Percentiles rank a stretch among this genome's conserved stretches.
Evolutionary conservation across 2,113 vertebrate species (phyloP).

Genomic region (Ageneiosus marmoratus): DNA sequence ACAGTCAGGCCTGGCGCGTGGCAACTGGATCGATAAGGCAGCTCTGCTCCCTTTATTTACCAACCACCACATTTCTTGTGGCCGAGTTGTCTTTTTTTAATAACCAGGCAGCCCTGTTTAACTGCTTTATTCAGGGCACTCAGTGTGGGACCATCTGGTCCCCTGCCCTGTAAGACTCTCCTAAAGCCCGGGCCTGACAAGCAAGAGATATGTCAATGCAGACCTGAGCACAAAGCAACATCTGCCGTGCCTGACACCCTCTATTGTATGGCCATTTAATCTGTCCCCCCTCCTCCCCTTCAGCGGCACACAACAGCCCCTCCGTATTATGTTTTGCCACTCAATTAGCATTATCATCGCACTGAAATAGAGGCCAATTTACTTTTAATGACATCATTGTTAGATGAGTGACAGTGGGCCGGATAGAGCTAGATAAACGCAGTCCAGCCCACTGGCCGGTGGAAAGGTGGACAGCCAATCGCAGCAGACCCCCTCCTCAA

Average conservation of each 20-base stretch:
- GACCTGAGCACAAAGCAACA: slow-evolving; percentile 96
- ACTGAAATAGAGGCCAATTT: slow-evolving; percentile 99
- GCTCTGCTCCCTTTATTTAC: slow-evolving; percentile 76
- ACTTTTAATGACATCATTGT: slow-evolving; percentile 99
- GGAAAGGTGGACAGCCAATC: slow-evolving; percentile 81
- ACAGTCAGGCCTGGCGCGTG: slow-evolving; percentile 60
- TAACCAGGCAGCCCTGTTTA: slow-evolving; percentile 75
- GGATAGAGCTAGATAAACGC: slow-evolving; percentile 77
- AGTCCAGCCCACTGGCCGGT: slow-evolving; percentile 79
- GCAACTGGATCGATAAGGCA: slow-evolving; percentile 79
- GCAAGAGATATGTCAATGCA: slow-evolving; percentile 92
- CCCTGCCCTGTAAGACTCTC: slow-evolving; percentile 83
- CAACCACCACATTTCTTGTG: slow-evolving; percentile 78
- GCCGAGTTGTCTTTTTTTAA: slow-evolving; percentile 74
- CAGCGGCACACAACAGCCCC: slow-evolving; percentile 92
- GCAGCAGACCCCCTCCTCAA: slow-evolving; percentile 74
- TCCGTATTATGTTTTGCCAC: slow-evolving; percentile 99
- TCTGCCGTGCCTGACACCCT: slow-evolving; percentile 96
- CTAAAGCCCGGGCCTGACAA: slow-evolving; percentile 90
- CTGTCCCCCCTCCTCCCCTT: slow-evolving; percentile 92
- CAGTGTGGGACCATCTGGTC: slow-evolving; percentile 87
- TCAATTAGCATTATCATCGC: slow-evolving; percentile 99
- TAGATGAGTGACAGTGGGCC: slow-evolving; percentile 91
- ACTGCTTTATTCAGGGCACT: slow-evolving; percentile 82
- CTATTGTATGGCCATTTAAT: slow-evolving; percentile 97